These are phyloP conservation scores for Polyodon spathula DNA, from an alignment of 2,113 vertebrate species.

Conservation along the genomic window DNA sequence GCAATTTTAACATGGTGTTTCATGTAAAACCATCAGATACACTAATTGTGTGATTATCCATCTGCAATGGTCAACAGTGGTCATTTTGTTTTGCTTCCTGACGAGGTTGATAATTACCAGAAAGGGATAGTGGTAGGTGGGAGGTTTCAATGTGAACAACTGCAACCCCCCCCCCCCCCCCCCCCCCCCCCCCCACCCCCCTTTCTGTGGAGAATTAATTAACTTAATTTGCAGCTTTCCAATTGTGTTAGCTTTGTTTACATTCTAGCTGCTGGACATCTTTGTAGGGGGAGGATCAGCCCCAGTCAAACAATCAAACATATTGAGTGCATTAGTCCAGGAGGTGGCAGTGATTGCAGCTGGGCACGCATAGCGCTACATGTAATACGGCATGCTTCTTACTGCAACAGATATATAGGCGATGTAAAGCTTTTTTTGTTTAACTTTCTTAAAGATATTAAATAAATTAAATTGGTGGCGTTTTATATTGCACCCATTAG, in stretches of 20 bases:
- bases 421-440: no score
- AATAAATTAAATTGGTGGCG: no score
- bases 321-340: slow-evolving; percentile 20
- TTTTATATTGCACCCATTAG: no score
- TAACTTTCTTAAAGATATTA: no score
- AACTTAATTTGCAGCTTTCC: slow-evolving; percentile 24
- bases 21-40: no score
- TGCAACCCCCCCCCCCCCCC: slow-evolving; percentile 13
- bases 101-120: no score
- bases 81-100: no score
- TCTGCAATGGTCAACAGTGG: no score
- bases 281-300: slow-evolving; percentile 4
- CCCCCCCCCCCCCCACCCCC: neutral
- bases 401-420: no score
- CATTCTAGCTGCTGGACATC: slow-evolving; percentile 25
- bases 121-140: neutral
- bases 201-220: slow-evolving; percentile 12
- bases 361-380: neutral
- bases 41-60: no score
- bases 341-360: slow-evolving; percentile 32
- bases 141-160: slow-evolving; percentile 19
- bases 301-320: neutral
- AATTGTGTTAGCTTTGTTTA: slow-evolving; percentile 27
- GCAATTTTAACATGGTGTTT: no score
- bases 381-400: neutral